Evolutionary conservation across 2,888 invertebrate genomes (phyloP).

Genomic region (Pasiphila rectangulata): DNA sequence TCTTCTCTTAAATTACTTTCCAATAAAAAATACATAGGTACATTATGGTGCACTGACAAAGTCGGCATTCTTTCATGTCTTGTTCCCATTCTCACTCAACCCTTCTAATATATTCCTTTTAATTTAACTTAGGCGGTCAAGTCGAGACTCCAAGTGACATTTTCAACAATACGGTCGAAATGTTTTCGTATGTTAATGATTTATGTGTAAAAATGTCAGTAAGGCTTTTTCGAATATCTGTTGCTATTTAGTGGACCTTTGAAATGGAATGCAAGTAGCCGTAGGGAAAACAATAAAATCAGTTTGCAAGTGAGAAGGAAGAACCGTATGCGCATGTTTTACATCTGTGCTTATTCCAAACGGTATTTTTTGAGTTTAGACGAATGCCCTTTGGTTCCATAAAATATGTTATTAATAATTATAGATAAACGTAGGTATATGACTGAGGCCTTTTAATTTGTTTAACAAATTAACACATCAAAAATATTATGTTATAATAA

Average conservation of each 20-base stretch:
- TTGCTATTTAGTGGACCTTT: slow-evolving; percentile 62
- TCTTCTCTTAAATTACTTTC: slow-evolving; percentile 18
- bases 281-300: slow-evolving; percentile 56
- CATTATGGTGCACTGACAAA: slow-evolving; percentile 33
- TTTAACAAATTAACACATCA: too few species aligned
- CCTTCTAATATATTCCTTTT: slow-evolving; percentile 50
- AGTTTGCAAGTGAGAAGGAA: slow-evolving; percentile 1
- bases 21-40: slow-evolving; percentile 21
- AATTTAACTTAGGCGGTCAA: slow-evolving; percentile 74
- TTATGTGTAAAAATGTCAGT: slow-evolving; percentile 73
- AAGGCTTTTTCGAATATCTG: slow-evolving; percentile 61
- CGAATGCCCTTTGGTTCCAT: neutral
- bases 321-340: slow-evolving; percentile 2
- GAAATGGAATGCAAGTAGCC: slow-evolving; percentile 52
- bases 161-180: slow-evolving; percentile 77
- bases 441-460: too few species aligned
- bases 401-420: too few species aligned
- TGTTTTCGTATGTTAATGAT: slow-evolving; percentile 80
- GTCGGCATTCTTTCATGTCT: slow-evolving; percentile 67
- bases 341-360: neutral
- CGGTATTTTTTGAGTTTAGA: neutral
- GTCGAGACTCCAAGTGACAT: slow-evolving; percentile 79
- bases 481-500: too few species aligned
- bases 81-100: slow-evolving; percentile 50
- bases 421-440: too few species aligned